A percentile compares a stretch with the other conserved stretches of the same genome.
Evolutionary conservation across 2,113 vertebrate species (phyloP).

Genomic region (Colius striatus): DNA sequence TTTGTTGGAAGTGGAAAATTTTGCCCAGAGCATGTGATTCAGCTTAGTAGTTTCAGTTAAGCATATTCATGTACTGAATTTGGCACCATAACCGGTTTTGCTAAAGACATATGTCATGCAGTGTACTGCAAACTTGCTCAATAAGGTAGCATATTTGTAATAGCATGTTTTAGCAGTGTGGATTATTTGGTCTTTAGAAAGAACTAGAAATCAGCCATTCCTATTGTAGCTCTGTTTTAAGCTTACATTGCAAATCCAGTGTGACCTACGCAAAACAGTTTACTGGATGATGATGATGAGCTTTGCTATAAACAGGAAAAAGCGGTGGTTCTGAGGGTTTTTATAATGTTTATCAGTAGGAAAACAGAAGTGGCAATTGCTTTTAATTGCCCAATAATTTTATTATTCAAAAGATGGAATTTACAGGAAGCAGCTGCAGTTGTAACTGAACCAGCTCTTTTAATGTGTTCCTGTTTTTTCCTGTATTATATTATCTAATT

Average conservation of each 20-base stretch:
- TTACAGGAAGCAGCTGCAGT: conserved; percentile 66
- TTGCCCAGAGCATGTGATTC: accelerated
- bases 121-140: neutral
- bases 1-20: neutral
- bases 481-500: conserved; percentile 30
- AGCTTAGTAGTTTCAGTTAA: neutral
- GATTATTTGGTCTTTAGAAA: neutral
- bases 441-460: conserved; percentile 49
- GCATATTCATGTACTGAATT: neutral
- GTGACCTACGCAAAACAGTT: neutral
- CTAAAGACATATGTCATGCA: neutral
- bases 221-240: neutral
- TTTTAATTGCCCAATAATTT: conserved; percentile 66
- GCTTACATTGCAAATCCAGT: neutral
- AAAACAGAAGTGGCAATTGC: conserved; percentile 62
- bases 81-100: neutral
- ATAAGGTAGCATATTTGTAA: neutral
- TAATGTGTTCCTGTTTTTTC: conserved; percentile 46
- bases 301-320: conserved; percentile 40
- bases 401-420: conserved; percentile 62
- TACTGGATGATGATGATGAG: conserved; percentile 29
- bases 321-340: conserved; percentile 34
- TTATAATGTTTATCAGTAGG: conserved; percentile 51
- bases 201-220: neutral
- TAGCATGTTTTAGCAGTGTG: neutral